Conservation (phyloP, 2,797 vertebrate genomes). For the Lepus oiostolus region DNA sequence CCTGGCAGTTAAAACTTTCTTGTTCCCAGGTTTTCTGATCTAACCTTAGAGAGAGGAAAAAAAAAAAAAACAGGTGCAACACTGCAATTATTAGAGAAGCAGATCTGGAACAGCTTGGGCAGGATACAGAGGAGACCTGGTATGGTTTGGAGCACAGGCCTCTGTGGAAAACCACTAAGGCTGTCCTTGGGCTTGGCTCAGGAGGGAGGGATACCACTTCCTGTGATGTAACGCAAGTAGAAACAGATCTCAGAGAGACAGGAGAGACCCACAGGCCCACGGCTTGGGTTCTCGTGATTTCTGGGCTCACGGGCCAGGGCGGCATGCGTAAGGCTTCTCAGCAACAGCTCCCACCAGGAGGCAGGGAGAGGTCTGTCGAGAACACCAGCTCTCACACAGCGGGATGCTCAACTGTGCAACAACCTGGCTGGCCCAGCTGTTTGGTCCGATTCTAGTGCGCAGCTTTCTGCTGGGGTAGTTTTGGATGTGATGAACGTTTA, state of each 20-base stretch:
- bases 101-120: neutral
- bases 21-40: neutral
- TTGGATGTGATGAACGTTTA: slow-evolving; percentile 40
- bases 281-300: neutral
- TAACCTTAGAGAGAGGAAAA: neutral
- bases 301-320: neutral
- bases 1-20: neutral
- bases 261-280: neutral
- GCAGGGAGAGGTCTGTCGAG: neutral
- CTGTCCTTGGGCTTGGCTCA: neutral
- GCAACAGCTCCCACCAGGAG: neutral
- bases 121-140: neutral
- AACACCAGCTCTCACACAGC: neutral
- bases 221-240: slow-evolving; percentile 13
- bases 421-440: neutral
- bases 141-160: neutral
- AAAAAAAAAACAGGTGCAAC: neutral
- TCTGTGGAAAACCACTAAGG: neutral
- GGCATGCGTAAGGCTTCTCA: neutral
- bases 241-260: slow-evolving; percentile 38
- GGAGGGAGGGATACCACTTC: neutral
- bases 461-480: neutral
- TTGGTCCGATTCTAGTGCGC: neutral
- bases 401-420: neutral
- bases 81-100: neutral